Base-by-base conservation (phyloP, 2,113 vertebrate species). In the Brachypodius melanocephalos region DNA sequence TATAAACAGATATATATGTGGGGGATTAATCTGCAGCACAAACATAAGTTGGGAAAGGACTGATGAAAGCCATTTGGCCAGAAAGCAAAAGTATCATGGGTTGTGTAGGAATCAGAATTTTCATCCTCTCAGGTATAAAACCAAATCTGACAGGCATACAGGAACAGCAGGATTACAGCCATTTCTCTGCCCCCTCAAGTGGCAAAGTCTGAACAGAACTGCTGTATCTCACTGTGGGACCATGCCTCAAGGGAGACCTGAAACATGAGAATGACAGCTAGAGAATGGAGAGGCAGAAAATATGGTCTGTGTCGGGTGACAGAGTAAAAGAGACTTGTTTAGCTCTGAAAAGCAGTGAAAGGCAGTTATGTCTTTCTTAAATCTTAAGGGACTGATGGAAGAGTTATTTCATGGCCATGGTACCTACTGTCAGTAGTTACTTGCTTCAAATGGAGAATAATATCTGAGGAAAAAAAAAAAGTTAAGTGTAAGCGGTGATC, bases 111-210 rank as follows among this genome's bases (percentile, higher is more conserved):
- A 78, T 29, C 29, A 31, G 12, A 38, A 45, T 11, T 66, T 86
- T 65, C 43, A 59, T 42, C 13, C 20, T 42, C 42, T 22, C 22
- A 58, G 13, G 4, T 18, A n/a, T 20, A 34, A 65, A 77, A 36
- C 0, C 17, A 71, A 59, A 51, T 38, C 31, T 0, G 0, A 21
- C 12, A 58, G 19, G 28, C 32, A 48, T 20, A 9, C 15, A 48
- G 4, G 5, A 77, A 22, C 9, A 77, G 22, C 22, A 74, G 22
- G 12, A 72, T 49, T 68, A 19, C 5, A 61, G n/a, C 28, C 17
- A 59, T 54, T 77, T 32, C 54, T 68, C 68, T 80, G 28, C 8
- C 29, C 17, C 17, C 17, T 73, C 40, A 45, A 14, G 9, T 28
- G 45, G 8, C 32, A 73, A 67, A 5, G 2, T 12, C 32, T 77